Evolutionary conservation across 37 sponge, comb jelly and placozoan genomes (phyloP), one percentile per base, ranked within the genome.

Genomic region (Petrosia ficiformis): DNA sequence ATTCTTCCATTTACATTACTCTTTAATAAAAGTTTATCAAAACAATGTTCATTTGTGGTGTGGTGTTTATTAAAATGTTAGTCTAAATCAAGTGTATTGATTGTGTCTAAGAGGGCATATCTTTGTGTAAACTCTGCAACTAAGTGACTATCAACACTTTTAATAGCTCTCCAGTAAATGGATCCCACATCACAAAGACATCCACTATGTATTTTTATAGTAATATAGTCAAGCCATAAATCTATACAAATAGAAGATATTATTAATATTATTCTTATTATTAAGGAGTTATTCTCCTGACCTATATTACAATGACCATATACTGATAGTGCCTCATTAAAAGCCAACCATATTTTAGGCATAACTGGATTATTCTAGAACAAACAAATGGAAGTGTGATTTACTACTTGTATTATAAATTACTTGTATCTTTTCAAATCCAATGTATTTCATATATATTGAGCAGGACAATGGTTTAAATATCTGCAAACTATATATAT

Each of bases 151-250:
- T 74, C 39, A 1, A 90, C 86, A 19, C 75, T 59, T 67, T 80
- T 90, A 42, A 76, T 57, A 63, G 91, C 86, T 59, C 77, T 84
- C 91, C 91, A 90, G 70, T 90, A 70, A 19, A 90, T 52, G 65
- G 57, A 34, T 39, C 85, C 72, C 4, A 90, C 82, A 16, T 72
- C 75, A 6, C 58, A 71, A 26, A 56, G n/a, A 2, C 37, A 26
- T 1, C 86, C 86, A 52, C 63, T 82, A 8, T 19, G 14, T 8
- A 8, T 26, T 1, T 37, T 1, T 28, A 14, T n/a, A 60, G 43
- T 54, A 32, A 90, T 80, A 70, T 90, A 90, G 22, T 77, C 66
- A 25, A 90, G 32, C 91, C 91, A 90, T 10, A 85, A 35, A 29
- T 71, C 91, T 90, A 61, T 8, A 60, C 14, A 26, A 37, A 24